Percentiles rank a stretch among this genome's conserved stretches.
phyloP scores from a whole-genome alignment of 2,797 vertebrate species.

The Arctocebus calabarensis region DNA sequence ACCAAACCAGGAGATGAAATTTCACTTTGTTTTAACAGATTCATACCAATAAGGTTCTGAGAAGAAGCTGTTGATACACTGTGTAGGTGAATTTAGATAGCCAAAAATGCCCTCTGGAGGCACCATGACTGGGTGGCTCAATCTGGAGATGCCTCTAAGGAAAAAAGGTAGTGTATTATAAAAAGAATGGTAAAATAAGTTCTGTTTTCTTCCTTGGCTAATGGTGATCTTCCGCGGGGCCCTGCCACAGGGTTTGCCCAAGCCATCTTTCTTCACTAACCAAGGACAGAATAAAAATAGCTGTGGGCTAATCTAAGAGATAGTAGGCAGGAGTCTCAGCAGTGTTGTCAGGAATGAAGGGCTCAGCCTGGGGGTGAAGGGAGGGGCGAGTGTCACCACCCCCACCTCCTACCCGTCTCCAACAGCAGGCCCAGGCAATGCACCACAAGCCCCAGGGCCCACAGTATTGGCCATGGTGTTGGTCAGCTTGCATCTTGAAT shows the following conservation, averaged over 20 bases:
- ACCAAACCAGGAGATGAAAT: neutral
- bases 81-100: no score
- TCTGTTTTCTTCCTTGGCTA: neutral
- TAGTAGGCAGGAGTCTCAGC: conserved; percentile 63
- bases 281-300: conserved; percentile 83
- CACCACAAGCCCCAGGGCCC: neutral
- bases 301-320: conserved; percentile 82
- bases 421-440: neutral
- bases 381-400: conserved; percentile 46
- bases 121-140: neutral
- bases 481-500: neutral
- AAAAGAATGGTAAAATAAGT: neutral
- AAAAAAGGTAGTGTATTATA: neutral
- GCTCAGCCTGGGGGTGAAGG: conserved; percentile 50
- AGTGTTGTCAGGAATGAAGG: conserved; percentile 67
- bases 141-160: neutral
- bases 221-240: conserved; percentile 42
- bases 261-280: conserved; percentile 64
- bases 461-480: rapidly evolving
- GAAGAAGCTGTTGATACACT: rapidly evolving
- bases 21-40: neutral
- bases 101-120: neutral
- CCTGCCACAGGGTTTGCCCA: conserved; percentile 44
- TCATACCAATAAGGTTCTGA: no score
- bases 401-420: neutral